These are phyloP conservation scores for Poecilia gillii DNA, from an alignment of 2,797 vertebrate genomes.

Conservation along the genomic window DNA sequence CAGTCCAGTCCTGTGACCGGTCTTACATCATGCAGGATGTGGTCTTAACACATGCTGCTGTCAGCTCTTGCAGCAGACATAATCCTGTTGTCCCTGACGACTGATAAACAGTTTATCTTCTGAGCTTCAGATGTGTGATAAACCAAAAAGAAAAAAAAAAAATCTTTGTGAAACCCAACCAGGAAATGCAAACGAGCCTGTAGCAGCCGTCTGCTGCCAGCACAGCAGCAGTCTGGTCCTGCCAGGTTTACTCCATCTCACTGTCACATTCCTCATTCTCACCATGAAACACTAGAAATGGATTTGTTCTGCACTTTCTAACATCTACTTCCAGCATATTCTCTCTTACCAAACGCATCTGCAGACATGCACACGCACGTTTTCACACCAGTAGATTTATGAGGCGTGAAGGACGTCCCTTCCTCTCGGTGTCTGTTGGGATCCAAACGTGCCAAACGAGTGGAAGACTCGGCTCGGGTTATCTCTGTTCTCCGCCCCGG, in stretches of 20 bases:
- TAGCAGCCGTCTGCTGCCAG: background rate
- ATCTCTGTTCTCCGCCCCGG: background rate
- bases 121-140: background rate
- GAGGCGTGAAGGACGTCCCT: background rate
- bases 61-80: conserved; percentile 1
- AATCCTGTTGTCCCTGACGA: background rate
- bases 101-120: conserved; percentile 1
- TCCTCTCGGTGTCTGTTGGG: background rate
- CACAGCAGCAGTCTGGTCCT: background rate
- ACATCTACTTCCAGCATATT: background rate
- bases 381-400: background rate
- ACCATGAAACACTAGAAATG: background rate
- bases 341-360: background rate
- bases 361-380: background rate
- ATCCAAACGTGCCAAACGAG: background rate
- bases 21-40: background rate
- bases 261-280: background rate
- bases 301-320: background rate
- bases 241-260: background rate
- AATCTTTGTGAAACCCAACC: background rate
- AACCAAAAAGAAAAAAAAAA: background rate
- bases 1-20: background rate
- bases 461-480: background rate
- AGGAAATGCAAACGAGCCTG: background rate
- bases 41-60: background rate